phyloP scores from a whole-genome alignment of 1,140 invertebrate genomes.

The Ganaspis sp. region DNA sequence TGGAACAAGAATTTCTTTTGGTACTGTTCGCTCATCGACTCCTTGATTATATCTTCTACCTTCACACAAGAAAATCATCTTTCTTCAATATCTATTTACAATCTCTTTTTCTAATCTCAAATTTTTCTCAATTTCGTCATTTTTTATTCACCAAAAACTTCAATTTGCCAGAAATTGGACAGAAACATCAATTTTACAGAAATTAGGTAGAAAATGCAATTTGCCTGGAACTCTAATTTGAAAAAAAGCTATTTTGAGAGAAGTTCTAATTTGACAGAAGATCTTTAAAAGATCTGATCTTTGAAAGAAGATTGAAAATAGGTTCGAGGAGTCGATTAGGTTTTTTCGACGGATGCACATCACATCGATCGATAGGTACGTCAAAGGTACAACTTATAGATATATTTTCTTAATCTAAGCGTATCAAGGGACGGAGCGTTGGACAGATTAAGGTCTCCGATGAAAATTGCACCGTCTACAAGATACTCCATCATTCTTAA shows the following conservation, averaged over 20 bases:
- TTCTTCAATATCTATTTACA: not conserved
- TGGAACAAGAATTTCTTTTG: constrained; percentile 62
- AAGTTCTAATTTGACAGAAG: constrained; percentile 6
- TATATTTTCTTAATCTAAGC: constrained; percentile 58
- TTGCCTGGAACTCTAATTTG: too few species aligned
- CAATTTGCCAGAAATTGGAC: too few species aligned
- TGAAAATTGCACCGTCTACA: constrained; percentile 29
- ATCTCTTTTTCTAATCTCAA: too few species aligned
- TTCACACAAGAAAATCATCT: not conserved
- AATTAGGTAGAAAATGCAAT: too few species aligned
- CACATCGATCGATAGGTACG: constrained; percentile 51
- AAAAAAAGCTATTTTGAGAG: too few species aligned
- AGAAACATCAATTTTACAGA: too few species aligned
- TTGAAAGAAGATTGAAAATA: constrained; percentile 36
- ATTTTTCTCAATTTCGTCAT: too few species aligned
- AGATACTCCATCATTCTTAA: not conserved
- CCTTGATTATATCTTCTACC: constrained; percentile 48
- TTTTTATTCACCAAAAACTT: too few species aligned
- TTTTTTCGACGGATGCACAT: constrained; percentile 48
- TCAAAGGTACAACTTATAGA: constrained; percentile 52
- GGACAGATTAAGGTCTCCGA: constrained; percentile 43
- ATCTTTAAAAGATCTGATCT: constrained; percentile 29
- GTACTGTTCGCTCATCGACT: constrained; percentile 59
- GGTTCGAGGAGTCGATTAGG: constrained; percentile 53
- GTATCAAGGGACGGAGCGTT: constrained; percentile 57